Evolutionary conservation across 2,113 vertebrate species (phyloP).

Genomic region (Apodemus sylvaticus): DNA sequence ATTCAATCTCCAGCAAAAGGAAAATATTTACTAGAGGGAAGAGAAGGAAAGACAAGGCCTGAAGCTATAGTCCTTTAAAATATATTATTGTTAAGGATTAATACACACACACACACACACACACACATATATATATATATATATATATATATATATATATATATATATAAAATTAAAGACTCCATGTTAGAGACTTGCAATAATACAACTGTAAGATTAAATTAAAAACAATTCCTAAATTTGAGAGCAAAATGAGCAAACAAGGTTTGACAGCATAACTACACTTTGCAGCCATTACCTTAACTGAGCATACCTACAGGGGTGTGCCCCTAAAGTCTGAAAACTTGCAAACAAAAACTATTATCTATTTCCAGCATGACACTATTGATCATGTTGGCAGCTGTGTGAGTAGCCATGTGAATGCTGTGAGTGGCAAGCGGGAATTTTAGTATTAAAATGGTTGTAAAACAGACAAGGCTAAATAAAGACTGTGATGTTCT

Average conservation of each 20-base stretch:
- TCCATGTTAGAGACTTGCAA: background rate
- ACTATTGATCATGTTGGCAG: background rate
- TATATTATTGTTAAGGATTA: background rate
- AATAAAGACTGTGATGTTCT: background rate
- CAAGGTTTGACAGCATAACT: background rate
- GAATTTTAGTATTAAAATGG: background rate
- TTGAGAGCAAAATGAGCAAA: constrained; percentile 21
- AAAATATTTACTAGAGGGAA: background rate
- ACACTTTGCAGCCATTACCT: background rate
- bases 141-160: too few relatives aligned
- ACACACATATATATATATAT: too few relatives aligned
- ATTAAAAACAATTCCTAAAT: constrained; percentile 18
- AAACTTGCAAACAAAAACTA: background rate
- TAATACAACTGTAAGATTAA: background rate
- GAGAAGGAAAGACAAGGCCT: background rate
- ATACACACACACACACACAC: too few relatives aligned
- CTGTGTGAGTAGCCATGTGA: background rate
- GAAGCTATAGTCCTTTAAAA: background rate
- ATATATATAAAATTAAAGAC: background rate
- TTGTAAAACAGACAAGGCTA: background rate
- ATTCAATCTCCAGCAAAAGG: background rate
- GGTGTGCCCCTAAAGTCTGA: background rate
- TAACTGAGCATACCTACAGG: background rate
- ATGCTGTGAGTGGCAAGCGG: background rate
- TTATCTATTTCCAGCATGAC: background rate